Evolutionary conservation across 1,140 invertebrate species (phyloP), one percentile per base, ranked within the genome.

Genomic region (Drosophila nigromelanica): DNA sequence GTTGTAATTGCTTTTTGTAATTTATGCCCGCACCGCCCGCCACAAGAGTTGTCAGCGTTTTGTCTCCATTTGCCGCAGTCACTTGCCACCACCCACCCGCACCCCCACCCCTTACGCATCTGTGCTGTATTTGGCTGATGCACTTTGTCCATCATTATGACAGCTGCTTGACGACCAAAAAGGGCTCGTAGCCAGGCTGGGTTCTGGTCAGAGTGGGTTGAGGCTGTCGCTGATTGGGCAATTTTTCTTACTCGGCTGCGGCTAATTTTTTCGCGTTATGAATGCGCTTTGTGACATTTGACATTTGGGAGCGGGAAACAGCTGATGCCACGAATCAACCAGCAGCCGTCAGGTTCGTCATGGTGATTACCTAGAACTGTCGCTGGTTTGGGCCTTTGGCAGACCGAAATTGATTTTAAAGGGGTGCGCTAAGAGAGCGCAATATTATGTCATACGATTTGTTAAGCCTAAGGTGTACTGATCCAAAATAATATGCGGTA

Each of bases 141-240:
- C 81, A 86, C 78, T 86, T 87, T 86, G 81, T 87, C 78, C 81
- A 78, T 87, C 82, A 86, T 86, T 87, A 87, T 86, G 81, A 86
- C 81, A 86, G 81, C 82, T 86, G 81, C 81, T 86, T 86, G 78
- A 86, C 81, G 82, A 86, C 81, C 75, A 15, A 78, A 82, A 85
- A 67, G 71, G 70, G 66, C 56, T 33, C 54, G 60, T 48, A 27
- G 42, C 60, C 43, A 56, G 35, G 51, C 48, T 47, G 60, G 39
- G 15, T n/a, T 27, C 6, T 39, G 61, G 55, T 4, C 21, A 24
- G 21, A 24, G 21, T 42, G 56, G 47, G 39, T 35, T 51, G 42
- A 30, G 55, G 43, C 18, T 21, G 40, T 70, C 58, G 74, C 75
- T 87, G 78, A 81, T 86, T 86, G 81, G 70, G 67, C 73, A 68